Conservation (phyloP, 2,113 vertebrate genomes). For the Ranitomeya variabilis region DNA sequence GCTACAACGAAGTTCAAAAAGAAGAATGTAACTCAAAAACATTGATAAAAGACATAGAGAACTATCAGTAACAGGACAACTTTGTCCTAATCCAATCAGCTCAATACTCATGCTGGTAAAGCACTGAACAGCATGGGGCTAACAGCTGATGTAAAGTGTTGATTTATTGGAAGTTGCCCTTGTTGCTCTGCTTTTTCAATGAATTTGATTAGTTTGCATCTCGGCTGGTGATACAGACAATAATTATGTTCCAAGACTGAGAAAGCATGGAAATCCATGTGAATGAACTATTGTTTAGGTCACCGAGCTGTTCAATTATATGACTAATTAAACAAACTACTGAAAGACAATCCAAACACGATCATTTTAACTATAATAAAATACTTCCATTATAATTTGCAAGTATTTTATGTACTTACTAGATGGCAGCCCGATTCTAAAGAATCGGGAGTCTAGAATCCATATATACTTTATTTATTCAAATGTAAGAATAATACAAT, state of each 20-base stretch:
- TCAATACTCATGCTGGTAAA: constrained; percentile 13
- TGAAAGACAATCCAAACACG: no score
- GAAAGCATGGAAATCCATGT: constrained; percentile 63
- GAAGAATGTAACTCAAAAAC: neutral
- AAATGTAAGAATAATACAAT: no score
- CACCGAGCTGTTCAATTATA: neutral
- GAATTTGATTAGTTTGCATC: constrained; percentile 54
- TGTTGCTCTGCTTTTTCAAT: constrained; percentile 56
- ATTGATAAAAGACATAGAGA: constrained; percentile 9
- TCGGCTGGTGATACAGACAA: constrained; percentile 59
- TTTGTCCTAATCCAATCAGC: neutral
- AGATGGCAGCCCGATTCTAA: no score
- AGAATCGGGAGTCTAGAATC: no score
- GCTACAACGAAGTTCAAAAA: neutral
- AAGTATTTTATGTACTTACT: no score
- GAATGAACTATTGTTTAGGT: constrained; percentile 32
- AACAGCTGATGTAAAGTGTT: constrained; percentile 41
- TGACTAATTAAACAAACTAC: neutral
- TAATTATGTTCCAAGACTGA: constrained; percentile 59
- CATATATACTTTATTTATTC: no score
- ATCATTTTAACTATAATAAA: neutral
- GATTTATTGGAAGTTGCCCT: constrained; percentile 54
- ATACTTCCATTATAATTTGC: neutral
- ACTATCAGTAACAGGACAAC: constrained; percentile 2
- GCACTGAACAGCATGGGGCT: constrained; percentile 21